A percentile compares a stretch with the other conserved stretches of the same genome.
Evolutionary conservation across 1,140 invertebrate genomes (phyloP).

Genomic region (Drosophila triauraria): DNA sequence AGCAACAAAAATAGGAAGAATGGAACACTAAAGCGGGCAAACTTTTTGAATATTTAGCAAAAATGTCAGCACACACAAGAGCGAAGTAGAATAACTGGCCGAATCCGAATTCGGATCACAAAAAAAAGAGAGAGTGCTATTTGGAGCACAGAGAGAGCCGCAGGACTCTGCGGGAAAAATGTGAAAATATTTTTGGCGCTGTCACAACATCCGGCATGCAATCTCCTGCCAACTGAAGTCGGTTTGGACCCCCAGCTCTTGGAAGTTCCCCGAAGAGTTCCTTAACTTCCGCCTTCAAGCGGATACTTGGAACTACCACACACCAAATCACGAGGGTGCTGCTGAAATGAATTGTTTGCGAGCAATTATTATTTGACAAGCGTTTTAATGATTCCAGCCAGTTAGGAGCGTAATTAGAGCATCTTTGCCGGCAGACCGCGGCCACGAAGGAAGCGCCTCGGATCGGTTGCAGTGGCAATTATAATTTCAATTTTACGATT

Average conservation of each 20-base stretch:
- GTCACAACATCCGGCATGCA: slow-evolving; percentile 70
- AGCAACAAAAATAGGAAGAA: slow-evolving; percentile 18
- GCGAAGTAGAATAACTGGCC: slow-evolving; percentile 40
- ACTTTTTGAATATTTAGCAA: slow-evolving; percentile 73
- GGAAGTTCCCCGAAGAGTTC: neutral
- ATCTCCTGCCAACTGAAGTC: slow-evolving; percentile 35
- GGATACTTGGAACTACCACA: slow-evolving; percentile 10
- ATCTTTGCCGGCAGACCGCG: slow-evolving; percentile 49
- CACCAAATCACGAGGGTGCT: slow-evolving; percentile 24
- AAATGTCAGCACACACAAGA: slow-evolving; percentile 40
- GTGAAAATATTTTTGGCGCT: slow-evolving; percentile 70
- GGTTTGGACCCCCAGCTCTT: slow-evolving; percentile 3
- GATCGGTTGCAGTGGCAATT: slow-evolving; percentile 78
- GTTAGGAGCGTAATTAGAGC: slow-evolving; percentile 74
- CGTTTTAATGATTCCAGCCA: slow-evolving; percentile 74
- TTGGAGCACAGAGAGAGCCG: slow-evolving; percentile 42
- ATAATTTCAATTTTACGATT: slow-evolving; percentile 83
- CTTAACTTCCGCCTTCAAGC: neutral
- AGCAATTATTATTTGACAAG: slow-evolving; percentile 80
- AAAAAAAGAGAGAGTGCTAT: slow-evolving; percentile 47
- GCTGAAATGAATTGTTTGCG: slow-evolving; percentile 54
- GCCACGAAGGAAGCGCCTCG: slow-evolving; percentile 23
- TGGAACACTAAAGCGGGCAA: slow-evolving; percentile 49
- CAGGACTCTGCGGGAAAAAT: slow-evolving; percentile 54
- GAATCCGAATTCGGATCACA: slow-evolving; percentile 39